Evolutionary conservation across 2,888 invertebrate genomes (phyloP).

Genomic region (Stegophylla sp.): DNA sequence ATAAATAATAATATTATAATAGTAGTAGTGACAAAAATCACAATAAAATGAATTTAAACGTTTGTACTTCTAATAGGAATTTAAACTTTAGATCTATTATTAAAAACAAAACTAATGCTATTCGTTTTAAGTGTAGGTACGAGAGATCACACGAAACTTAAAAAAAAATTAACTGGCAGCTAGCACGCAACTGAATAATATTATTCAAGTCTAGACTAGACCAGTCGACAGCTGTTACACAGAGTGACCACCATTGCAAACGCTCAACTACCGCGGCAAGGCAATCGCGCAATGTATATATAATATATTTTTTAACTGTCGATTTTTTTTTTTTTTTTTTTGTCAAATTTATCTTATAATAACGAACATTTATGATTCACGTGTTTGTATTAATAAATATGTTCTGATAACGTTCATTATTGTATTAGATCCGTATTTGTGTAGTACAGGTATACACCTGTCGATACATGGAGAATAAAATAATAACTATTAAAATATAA

Average conservation of each 20-base stretch:
- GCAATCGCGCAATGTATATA: conserved; percentile 6
- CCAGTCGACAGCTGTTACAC: conserved; percentile 54
- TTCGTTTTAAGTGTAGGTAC: conserved; percentile 36
- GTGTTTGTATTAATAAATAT: background rate
- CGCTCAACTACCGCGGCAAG: conserved; percentile 35
- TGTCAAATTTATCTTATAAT: conserved; percentile 54
- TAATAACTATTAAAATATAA: too few species aligned
- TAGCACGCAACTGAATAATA: conserved; percentile 57
- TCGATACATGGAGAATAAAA: background rate
- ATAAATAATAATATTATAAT: conserved; percentile 2
- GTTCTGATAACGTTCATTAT: background rate
- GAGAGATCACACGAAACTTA: conserved; percentile 58
- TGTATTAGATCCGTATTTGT: background rate
- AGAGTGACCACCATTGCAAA: conserved; percentile 54
- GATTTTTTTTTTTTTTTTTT: background rate
- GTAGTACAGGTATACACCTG: background rate
- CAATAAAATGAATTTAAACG: conserved; percentile 18
- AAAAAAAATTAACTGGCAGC: conserved; percentile 51
- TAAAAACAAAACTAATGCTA: conserved; percentile 46
- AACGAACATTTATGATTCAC: conserved; percentile 35
- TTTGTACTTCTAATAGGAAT: conserved; percentile 56
- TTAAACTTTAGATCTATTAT: conserved; percentile 48
- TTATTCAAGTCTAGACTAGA: conserved; percentile 57
- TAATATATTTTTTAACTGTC: background rate
- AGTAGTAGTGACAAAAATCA: conserved; percentile 3